These are phyloP conservation scores for Muscicapa comitata DNA, from an alignment of 2,797 vertebrate genomes.

Conservation along the genomic window DNA sequence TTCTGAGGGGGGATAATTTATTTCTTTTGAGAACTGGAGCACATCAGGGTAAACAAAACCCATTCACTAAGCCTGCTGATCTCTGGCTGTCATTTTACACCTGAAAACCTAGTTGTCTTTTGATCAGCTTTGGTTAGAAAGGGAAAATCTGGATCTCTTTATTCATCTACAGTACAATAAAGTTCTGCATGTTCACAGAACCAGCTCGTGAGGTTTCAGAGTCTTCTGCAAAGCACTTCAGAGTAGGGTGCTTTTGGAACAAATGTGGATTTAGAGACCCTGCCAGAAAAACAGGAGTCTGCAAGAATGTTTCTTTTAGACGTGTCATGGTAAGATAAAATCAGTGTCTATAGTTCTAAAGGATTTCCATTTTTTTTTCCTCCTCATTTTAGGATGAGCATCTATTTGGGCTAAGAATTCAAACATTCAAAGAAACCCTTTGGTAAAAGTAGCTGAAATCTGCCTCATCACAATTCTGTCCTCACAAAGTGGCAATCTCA, in stretches of 20 bases:
- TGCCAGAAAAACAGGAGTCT: background rate
- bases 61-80: background rate
- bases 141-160: background rate
- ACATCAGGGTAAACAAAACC: background rate
- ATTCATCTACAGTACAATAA: background rate
- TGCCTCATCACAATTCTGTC: background rate
- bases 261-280: background rate
- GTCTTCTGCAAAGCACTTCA: background rate
- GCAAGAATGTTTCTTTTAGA: background rate
- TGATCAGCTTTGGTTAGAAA: background rate
- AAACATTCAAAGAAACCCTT: background rate
- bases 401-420: background rate
- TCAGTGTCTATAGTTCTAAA: background rate
- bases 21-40: background rate
- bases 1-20: background rate
- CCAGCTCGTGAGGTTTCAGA: background rate
- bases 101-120: background rate
- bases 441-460: background rate
- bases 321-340: background rate
- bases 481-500: background rate
- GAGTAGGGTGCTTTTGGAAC: background rate
- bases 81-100: background rate
- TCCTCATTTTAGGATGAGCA: background rate
- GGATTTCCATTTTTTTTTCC: background rate
- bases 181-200: background rate